Percentiles rank a stretch among this genome's conserved stretches.
phyloP scores from a whole-genome alignment of 2,113 vertebrate genomes.

The Nyctereutes procyonoides region DNA sequence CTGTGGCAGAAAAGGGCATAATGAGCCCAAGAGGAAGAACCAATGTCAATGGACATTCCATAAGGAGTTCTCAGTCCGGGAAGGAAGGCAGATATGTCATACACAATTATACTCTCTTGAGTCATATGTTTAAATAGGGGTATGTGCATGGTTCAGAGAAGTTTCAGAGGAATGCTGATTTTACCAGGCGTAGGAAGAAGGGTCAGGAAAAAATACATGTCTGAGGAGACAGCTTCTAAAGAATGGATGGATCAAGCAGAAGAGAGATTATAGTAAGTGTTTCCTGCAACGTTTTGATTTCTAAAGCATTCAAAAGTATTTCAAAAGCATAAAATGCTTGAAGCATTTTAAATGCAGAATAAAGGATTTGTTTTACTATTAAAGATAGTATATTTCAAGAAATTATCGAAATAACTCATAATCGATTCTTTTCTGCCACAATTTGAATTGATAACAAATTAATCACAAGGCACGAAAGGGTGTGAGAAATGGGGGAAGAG shows the following conservation, averaged over 20 bases:
- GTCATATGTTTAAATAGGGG: not conserved
- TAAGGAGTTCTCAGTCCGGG: not conserved
- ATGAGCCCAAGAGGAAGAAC: not conserved
- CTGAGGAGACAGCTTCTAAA: not conserved
- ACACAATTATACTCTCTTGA: not conserved
- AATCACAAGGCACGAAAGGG: not conserved
- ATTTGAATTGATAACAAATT: not conserved
- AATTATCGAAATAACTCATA: not conserved
- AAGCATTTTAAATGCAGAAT: not conserved
- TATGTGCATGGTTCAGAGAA: not conserved
- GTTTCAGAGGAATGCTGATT: not conserved
- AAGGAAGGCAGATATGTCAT: not conserved
- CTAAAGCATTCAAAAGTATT: not conserved
- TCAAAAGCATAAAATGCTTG: not conserved
- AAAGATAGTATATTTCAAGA: conserved; percentile 3
- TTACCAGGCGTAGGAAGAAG: not conserved
- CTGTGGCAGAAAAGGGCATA: not conserved
- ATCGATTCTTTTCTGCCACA: not conserved
- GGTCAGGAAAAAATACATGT: not conserved
- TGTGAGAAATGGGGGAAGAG: not conserved
- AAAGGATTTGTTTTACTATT: not conserved
- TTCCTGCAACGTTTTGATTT: not conserved
- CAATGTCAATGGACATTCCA: not conserved
- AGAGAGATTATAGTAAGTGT: not conserved
- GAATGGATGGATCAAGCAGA: not conserved